Percentiles rank a stretch among this genome's conserved stretches.
phyloP scores from a whole-genome alignment of 2,797 vertebrate genomes.

The Botia almorhae region DNA sequence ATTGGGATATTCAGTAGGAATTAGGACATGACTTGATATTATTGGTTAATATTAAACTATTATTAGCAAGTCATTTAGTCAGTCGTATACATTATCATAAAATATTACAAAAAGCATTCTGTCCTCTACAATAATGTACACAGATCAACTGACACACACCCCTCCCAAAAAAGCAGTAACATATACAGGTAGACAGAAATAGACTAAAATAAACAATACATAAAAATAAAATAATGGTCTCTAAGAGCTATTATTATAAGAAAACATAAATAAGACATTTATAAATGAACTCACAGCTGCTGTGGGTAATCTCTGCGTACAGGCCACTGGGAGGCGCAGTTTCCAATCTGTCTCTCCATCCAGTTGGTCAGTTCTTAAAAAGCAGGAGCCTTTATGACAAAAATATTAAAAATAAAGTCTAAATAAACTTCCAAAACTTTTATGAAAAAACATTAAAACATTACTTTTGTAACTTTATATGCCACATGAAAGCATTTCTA shows the following conservation, averaged over 20 bases:
- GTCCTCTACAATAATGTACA: no score
- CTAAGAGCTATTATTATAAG: not conserved
- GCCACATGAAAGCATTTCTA: not conserved
- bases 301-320: constrained; percentile 93
- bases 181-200: no score
- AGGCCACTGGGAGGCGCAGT: constrained; percentile 92
- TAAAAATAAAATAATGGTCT: not conserved
- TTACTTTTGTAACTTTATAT: not conserved
- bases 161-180: no score
- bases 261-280: not conserved
- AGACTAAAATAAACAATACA: not conserved
- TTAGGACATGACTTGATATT: no score
- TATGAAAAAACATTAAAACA: no score
- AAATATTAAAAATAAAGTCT: constrained; percentile 35
- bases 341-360: constrained; percentile 99
- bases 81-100: no score
- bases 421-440: not conserved
- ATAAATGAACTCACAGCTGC: constrained; percentile 84
- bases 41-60: no score
- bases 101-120: no score
- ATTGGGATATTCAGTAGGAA: not conserved
- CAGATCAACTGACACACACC: no score
- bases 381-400: constrained; percentile 89
- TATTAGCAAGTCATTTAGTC: no score
- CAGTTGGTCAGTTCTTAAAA: constrained; percentile 95